Percentiles rank a stretch among this genome's conserved stretches.
Evolutionary conservation across 2,113 vertebrate species (phyloP).

Genomic region (Microcebus ravelobensis): DNA sequence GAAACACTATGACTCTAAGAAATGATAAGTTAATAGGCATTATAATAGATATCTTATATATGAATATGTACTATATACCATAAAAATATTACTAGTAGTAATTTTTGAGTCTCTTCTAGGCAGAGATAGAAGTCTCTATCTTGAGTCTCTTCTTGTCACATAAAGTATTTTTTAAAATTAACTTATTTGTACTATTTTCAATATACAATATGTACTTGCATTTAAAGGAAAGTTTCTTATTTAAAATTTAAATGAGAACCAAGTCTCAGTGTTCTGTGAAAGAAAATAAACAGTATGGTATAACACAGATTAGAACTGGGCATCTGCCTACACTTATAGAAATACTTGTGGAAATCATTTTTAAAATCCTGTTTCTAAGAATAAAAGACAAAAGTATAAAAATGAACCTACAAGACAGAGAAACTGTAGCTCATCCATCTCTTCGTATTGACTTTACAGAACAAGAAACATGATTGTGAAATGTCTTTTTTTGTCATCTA

Average conservation of each 20-base stretch:
- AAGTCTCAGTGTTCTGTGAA: background rate
- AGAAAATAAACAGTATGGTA: background rate
- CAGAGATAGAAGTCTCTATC: background rate
- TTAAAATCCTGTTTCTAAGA: background rate
- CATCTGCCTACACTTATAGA: background rate
- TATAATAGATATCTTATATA: background rate
- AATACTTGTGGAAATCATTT: slow-evolving; percentile 2
- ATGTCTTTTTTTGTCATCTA: background rate
- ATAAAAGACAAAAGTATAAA: background rate
- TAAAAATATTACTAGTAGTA: background rate
- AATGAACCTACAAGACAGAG: background rate
- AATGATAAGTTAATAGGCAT: background rate
- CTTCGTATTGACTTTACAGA: background rate
- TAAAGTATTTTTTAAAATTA: background rate
- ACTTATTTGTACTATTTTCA: slow-evolving; percentile 17
- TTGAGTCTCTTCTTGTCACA: background rate
- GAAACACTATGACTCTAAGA: background rate
- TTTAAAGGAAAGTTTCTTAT: background rate
- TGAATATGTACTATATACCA: background rate
- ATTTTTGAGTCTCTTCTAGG: background rate
- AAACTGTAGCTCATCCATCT: background rate
- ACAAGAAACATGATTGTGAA: background rate
- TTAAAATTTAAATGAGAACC: slow-evolving; percentile 22
- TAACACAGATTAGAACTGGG: background rate
- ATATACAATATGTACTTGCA: background rate